A percentile compares a stretch with the other conserved stretches of the same genome.
These are phyloP conservation scores for Brachionus plicatilis DNA, from an alignment of 1,140 invertebrate species.

Conservation along the genomic window DNA sequence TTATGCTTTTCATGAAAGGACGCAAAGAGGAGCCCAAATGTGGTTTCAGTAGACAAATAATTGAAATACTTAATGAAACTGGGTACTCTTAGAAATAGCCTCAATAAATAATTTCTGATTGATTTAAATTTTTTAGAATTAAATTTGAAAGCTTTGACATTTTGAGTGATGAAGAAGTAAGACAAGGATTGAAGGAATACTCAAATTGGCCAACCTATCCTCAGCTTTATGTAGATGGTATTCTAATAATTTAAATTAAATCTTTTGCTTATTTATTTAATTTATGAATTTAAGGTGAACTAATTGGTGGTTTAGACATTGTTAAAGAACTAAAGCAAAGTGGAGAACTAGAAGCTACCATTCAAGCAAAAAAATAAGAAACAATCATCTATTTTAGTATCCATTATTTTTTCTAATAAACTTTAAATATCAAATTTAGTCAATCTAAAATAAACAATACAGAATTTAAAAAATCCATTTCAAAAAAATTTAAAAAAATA, in stretches of 20 bases:
- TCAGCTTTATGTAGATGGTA: slow-evolving; percentile 68
- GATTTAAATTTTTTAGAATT: background rate
- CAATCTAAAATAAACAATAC: no score
- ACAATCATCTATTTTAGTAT: background rate
- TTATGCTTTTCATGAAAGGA: slow-evolving; percentile 39
- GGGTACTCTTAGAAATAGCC: background rate
- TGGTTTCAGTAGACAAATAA: slow-evolving; percentile 39
- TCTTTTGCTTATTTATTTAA: background rate
- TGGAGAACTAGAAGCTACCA: slow-evolving; percentile 68
- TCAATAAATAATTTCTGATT: background rate
- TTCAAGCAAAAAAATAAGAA: slow-evolving; percentile 20
- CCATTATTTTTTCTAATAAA: background rate
- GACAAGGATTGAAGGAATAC: slow-evolving; percentile 72
- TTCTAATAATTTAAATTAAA: background rate
- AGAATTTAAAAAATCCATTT: no score
- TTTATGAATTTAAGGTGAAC: slow-evolving; percentile 61
- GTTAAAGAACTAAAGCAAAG: slow-evolving; percentile 92
- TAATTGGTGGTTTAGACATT: slow-evolving; percentile 94
- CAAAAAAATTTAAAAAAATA: no score
- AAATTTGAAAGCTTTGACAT: slow-evolving; percentile 57
- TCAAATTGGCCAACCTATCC: slow-evolving; percentile 97
- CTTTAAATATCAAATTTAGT: background rate
- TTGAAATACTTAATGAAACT: slow-evolving; percentile 17
- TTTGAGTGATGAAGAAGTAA: slow-evolving; percentile 53
- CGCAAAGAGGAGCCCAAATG: slow-evolving; percentile 37